Conservation (phyloP, 2,797 vertebrate genomes). For the Galago senegalensis region DNA sequence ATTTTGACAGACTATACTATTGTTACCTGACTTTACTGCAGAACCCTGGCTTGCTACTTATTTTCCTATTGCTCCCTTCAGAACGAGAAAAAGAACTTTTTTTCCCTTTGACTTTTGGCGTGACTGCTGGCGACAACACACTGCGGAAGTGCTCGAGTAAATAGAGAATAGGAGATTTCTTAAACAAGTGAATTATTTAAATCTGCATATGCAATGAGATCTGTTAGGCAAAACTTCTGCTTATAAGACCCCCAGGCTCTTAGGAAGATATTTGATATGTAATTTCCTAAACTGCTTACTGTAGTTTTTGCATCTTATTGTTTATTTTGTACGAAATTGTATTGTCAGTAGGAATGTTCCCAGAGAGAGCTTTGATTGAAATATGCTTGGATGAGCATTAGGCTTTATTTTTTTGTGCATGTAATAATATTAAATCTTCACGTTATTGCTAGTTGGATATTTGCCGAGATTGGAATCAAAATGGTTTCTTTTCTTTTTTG, state of each 20-base stretch:
- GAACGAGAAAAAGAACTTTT: conserved; percentile 70
- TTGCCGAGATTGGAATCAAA: conserved; percentile 64
- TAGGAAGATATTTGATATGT: conserved; percentile 86
- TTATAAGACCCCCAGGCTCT: conserved; percentile 82
- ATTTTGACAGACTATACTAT: conserved; percentile 61
- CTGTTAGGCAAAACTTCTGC: conserved; percentile 86
- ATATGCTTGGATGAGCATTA: conserved; percentile 87
- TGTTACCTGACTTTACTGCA: conserved; percentile 62
- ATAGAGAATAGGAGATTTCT: conserved; percentile 84
- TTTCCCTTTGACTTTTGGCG: conserved; percentile 72
- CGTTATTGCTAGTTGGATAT: conserved; percentile 78
- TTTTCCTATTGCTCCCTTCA: conserved; percentile 76
- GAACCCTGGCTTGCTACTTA: conserved; percentile 64
- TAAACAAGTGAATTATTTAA: conserved; percentile 89
- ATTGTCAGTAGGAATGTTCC: conserved; percentile 82
- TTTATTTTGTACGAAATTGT: conserved; percentile 88
- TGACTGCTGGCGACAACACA: conserved; percentile 79
- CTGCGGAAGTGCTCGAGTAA: conserved; percentile 83
- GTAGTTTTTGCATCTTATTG: conserved; percentile 85
- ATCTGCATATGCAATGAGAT: conserved; percentile 87
- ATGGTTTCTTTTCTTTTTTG: conserved; percentile 68
- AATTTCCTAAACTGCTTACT: conserved; percentile 87
- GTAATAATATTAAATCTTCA: conserved; percentile 84
- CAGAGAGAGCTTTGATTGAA: conserved; percentile 85
- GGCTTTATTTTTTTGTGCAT: conserved; percentile 80